These are phyloP conservation scores for Tetraodon nigroviridis DNA, from an alignment of 2,113 vertebrate species.

Conservation along the genomic window DNA sequence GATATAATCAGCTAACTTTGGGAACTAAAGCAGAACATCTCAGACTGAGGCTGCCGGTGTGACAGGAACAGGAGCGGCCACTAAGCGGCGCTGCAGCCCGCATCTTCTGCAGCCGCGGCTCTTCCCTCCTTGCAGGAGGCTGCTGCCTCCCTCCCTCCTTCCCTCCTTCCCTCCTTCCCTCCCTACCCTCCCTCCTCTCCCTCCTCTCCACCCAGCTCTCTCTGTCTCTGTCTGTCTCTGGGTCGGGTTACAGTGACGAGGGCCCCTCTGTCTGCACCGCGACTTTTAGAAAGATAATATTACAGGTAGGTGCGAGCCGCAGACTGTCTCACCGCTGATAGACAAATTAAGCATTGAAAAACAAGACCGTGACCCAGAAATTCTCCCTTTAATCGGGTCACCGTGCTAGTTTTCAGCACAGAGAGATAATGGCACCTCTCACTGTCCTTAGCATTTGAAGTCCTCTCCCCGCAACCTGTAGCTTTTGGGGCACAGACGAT, in stretches of 20 bases:
- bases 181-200: too few species aligned
- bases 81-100: conserved; percentile 76
- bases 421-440: conserved; percentile 59
- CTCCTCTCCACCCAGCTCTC: not conserved
- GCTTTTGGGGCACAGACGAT: conserved; percentile 44
- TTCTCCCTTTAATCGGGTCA: conserved; percentile 65
- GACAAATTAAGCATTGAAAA: conserved; percentile 67
- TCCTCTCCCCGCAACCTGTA: conserved; percentile 57
- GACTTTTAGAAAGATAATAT: conserved; percentile 93
- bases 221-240: conserved; percentile 13
- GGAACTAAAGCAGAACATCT: not conserved
- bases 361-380: conserved; percentile 67
- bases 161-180: conserved; percentile 6
- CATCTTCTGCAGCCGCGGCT: conserved; percentile 26
- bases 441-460: conserved; percentile 55
- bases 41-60: conserved; percentile 3
- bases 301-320: conserved; percentile 92
- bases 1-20: too few species aligned
- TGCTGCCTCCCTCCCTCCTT: too few species aligned
- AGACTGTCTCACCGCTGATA: conserved; percentile 65
- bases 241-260: conserved; percentile 85
- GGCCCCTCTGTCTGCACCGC: conserved; percentile 79
- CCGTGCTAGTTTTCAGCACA: conserved; percentile 60
- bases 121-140: conserved; percentile 17
- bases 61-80: conserved; percentile 46